These are phyloP conservation scores for Acanthaster planci DNA, from an alignment of 35 echinoderm and acorn worm genomes.

Conservation along the genomic window DNA sequence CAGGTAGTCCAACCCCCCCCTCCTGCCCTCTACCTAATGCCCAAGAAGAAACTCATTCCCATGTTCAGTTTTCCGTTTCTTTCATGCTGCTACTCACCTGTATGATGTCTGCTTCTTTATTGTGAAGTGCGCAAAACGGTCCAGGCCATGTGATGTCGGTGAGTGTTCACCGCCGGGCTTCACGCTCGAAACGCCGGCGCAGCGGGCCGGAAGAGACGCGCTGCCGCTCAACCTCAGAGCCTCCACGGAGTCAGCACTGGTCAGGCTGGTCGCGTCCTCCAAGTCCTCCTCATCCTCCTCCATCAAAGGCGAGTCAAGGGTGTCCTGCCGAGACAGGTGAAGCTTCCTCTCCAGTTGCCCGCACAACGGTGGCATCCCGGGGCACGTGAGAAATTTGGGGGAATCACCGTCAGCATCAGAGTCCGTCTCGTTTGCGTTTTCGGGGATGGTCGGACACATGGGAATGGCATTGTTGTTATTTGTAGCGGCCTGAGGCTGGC, in stretches of 20 bases:
- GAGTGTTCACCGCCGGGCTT: background rate
- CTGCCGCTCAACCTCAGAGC: background rate
- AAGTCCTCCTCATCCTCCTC: slow-evolving; percentile 8
- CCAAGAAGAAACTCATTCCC: no score
- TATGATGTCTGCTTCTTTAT: slow-evolving; percentile 94
- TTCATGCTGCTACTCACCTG: slow-evolving; percentile 76
- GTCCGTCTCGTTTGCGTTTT: background rate
- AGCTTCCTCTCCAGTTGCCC: background rate
- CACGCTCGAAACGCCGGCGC: slow-evolving; percentile 15
- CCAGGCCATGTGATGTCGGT: slow-evolving; percentile 21
- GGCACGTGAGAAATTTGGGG: slow-evolving; percentile 2
- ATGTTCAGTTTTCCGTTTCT: no score
- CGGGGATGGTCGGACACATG: background rate
- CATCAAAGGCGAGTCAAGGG: background rate
- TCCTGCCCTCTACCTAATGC: no score
- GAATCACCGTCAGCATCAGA: background rate
- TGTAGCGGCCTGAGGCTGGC: background rate
- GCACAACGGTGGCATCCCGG: slow-evolving; percentile 3
- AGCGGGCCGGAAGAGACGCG: background rate
- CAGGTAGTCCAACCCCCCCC: no score
- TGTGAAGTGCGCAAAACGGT: slow-evolving; percentile 90
- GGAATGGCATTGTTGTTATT: slow-evolving; percentile 14
- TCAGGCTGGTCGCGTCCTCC: slow-evolving; percentile 8
- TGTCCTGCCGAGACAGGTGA: slow-evolving; percentile 8
- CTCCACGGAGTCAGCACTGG: slow-evolving; percentile 3